Percentiles rank a stretch among this genome's conserved stretches.
phyloP scores from a whole-genome alignment of 2,888 invertebrate genomes.

The Proisotoma minuta region DNA sequence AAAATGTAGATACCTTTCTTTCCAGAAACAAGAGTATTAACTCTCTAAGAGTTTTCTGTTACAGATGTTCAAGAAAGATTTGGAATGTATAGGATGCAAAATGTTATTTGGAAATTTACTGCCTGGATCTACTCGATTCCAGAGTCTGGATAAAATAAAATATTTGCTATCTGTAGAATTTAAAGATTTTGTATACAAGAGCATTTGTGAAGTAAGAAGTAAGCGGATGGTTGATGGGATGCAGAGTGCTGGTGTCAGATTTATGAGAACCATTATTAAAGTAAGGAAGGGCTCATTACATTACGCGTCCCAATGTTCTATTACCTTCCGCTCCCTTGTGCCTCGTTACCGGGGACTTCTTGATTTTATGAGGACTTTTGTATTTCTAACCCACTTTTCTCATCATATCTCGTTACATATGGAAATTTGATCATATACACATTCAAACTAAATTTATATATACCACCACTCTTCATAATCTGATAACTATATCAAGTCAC shows the following conservation, averaged over 20 bases:
- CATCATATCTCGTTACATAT: conserved; percentile 4
- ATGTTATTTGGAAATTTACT: too few relatives aligned
- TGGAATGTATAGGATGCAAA: neutral
- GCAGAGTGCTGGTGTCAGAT: neutral
- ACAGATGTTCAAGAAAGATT: neutral
- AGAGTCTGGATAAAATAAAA: too few relatives aligned
- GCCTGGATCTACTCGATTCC: too few relatives aligned
- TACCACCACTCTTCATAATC: neutral
- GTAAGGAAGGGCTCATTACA: conserved; percentile 3
- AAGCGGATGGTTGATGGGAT: neutral
- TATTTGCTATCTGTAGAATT: too few relatives aligned
- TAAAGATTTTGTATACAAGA: neutral
- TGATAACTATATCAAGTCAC: neutral
- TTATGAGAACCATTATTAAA: conserved; percentile 5
- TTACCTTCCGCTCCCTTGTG: conserved; percentile 6
- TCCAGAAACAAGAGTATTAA: neutral
- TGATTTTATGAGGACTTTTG: conserved; percentile 5
- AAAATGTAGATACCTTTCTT: too few relatives aligned
- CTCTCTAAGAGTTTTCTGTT: neutral
- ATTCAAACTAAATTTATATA: neutral
- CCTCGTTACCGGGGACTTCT: conserved; percentile 2
- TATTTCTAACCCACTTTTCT: conserved; percentile 2
- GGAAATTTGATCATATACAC: neutral
- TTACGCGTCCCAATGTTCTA: conserved; percentile 3
- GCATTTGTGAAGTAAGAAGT: neutral